phyloP scores from a whole-genome alignment of 2,797 vertebrate genomes.

The Falco rusticolus region DNA sequence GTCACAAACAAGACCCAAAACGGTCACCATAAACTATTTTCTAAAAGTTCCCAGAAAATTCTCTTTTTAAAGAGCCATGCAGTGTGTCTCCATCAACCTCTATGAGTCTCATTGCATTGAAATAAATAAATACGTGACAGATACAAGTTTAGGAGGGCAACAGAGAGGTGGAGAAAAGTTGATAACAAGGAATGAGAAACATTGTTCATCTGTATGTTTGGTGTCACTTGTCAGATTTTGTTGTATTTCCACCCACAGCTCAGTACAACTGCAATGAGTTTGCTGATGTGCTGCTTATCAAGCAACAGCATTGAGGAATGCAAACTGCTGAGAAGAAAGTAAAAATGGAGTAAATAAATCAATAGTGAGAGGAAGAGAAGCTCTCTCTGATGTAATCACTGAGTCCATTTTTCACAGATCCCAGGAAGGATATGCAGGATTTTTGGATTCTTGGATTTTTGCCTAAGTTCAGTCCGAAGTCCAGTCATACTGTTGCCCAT shows the following conservation, averaged over 20 bases:
- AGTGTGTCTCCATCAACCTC: neutral
- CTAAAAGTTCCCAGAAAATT: neutral
- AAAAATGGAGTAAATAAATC: neutral
- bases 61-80: neutral
- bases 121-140: neutral
- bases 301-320: neutral
- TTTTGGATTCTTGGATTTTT: too few species aligned
- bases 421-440: neutral
- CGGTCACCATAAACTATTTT: neutral
- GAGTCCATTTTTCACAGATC: neutral
- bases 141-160: neutral
- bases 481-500: neutral
- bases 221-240: neutral
- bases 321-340: neutral
- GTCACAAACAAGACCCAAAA: neutral
- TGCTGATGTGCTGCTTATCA: constrained; percentile 30
- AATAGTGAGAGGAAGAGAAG: neutral
- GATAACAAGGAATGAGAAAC: neutral
- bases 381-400: neutral
- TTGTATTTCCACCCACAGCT: neutral
- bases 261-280: neutral
- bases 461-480: neutral
- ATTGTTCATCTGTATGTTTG: neutral
- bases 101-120: neutral
- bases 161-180: neutral